Percentiles rank a stretch among this genome's conserved stretches.
Conservation (phyloP, 2,797 vertebrate species). For the Podarcis siculus region DNA sequence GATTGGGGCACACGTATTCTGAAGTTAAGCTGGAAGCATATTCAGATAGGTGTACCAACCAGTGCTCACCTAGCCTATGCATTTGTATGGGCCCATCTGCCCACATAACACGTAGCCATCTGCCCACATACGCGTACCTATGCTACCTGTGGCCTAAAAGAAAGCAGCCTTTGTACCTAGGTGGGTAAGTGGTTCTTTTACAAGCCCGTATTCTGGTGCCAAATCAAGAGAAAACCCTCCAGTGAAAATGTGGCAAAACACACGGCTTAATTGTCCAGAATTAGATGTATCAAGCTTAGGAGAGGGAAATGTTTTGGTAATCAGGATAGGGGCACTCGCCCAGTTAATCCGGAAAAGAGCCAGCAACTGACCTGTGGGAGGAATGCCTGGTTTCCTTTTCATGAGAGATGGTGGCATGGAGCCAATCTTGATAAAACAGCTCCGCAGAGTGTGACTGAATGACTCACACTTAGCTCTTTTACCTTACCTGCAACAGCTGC, state of each 20-base stretch:
- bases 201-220: background rate
- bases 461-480: background rate
- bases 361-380: background rate
- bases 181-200: background rate
- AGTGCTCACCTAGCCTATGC: background rate
- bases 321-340: background rate
- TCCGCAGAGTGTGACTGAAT: background rate
- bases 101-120: background rate
- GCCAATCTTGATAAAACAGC: conserved; percentile 4
- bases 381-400: conserved; percentile 5
- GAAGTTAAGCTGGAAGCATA: background rate
- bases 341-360: background rate
- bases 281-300: background rate
- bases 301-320: background rate
- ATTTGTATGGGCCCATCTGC: background rate
- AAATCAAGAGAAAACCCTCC: background rate
- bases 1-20: background rate
- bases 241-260: background rate
- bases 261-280: background rate
- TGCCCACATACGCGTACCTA: background rate
- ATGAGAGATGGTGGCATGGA: background rate
- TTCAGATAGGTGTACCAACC: background rate
- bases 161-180: background rate
- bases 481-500: background rate
- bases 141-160: background rate